Conservation (phyloP, 1,140 invertebrate species). For the Drosophila paulistorum region DNA sequence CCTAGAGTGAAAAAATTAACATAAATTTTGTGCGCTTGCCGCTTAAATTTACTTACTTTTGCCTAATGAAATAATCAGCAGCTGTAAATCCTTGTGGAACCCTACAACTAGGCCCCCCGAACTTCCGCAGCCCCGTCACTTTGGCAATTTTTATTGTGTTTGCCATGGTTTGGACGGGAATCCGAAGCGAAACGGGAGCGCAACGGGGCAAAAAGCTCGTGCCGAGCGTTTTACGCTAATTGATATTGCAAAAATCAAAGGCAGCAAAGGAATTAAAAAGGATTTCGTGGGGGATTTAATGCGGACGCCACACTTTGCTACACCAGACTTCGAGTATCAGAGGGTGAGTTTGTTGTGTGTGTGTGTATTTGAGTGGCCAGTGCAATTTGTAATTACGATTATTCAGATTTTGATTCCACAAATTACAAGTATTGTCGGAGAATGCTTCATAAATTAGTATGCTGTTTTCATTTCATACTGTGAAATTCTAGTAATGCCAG, state of each 20-base stretch:
- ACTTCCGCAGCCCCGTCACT: too few species aligned
- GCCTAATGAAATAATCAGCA: constrained; percentile 78
- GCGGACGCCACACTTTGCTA: constrained; percentile 23
- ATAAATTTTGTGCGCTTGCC: constrained; percentile 71
- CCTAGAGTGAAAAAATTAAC: constrained; percentile 67
- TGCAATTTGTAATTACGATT: constrained; percentile 71
- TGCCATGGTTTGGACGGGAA: constrained; percentile 20
- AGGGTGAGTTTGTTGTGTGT: too few species aligned
- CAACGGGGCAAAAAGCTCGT: constrained; percentile 15
- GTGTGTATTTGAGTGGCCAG: constrained; percentile 17
- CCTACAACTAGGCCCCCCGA: background rate
- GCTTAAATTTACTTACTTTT: constrained; percentile 78
- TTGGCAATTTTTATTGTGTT: constrained; percentile 27
- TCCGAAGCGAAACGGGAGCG: constrained; percentile 15
- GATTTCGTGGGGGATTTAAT: constrained; percentile 65
- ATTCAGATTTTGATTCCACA: constrained; percentile 49
- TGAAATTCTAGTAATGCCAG: background rate
- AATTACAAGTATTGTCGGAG: background rate
- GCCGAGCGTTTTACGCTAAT: constrained; percentile 60
- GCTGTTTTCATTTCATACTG: constrained; percentile 50
- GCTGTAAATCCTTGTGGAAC: constrained; percentile 66
- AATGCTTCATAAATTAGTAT: constrained; percentile 55
- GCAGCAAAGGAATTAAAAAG: constrained; percentile 62
- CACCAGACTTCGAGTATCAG: background rate
- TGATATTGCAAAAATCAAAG: constrained; percentile 81